Percentiles rank a stretch among this genome's conserved stretches.
phyloP scores from a whole-genome alignment of 30 jellyfish, hydroid and myxozoan species.

The Sanderia malayensis region DNA sequence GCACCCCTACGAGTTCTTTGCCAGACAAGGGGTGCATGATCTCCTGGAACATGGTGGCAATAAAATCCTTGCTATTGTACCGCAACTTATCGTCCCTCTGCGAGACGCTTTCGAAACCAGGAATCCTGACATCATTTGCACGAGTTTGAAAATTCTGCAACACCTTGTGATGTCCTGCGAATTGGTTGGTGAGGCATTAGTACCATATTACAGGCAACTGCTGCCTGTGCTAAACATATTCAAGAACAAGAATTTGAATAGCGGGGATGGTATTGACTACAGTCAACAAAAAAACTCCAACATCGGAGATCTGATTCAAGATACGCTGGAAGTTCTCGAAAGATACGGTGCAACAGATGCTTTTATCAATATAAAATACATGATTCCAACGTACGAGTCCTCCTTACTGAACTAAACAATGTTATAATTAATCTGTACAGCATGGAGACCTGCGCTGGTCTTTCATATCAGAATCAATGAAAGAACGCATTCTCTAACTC shows the following conservation, averaged over 20 bases:
- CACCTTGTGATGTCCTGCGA: slow-evolving; percentile 91
- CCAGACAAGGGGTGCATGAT: slow-evolving; percentile 95
- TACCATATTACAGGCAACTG: slow-evolving; percentile 89
- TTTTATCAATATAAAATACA: slow-evolving; percentile 81
- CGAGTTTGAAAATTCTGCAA: slow-evolving; percentile 81
- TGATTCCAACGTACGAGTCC: slow-evolving; percentile 93
- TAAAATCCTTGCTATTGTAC: slow-evolving; percentile 84
- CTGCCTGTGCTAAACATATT: slow-evolving; percentile 86
- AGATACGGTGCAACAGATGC: slow-evolving; percentile 90
- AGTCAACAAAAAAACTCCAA: slow-evolving; percentile 91
- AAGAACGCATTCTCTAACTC: too few species aligned
- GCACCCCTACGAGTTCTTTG: slow-evolving; percentile 93
- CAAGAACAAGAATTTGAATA: slow-evolving; percentile 78
- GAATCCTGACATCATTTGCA: slow-evolving; percentile 71
- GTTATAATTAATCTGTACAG: too few species aligned
- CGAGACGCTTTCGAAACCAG: slow-evolving; percentile 90
- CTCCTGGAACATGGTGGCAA: slow-evolving; percentile 93
- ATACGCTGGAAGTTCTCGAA: slow-evolving; percentile 83
- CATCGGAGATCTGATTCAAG: slow-evolving; percentile 90
- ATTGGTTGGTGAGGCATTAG: slow-evolving; percentile 97
- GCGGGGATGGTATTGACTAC: slow-evolving; percentile 91
- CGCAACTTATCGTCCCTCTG: slow-evolving; percentile 87
- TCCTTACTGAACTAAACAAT: slow-evolving; percentile 75
- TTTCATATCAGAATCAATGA: too few species aligned
- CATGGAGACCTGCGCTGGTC: too few species aligned